Evolutionary conservation across 1,140 invertebrate genomes (phyloP).

Genomic region (Apis mellifera): DNA sequence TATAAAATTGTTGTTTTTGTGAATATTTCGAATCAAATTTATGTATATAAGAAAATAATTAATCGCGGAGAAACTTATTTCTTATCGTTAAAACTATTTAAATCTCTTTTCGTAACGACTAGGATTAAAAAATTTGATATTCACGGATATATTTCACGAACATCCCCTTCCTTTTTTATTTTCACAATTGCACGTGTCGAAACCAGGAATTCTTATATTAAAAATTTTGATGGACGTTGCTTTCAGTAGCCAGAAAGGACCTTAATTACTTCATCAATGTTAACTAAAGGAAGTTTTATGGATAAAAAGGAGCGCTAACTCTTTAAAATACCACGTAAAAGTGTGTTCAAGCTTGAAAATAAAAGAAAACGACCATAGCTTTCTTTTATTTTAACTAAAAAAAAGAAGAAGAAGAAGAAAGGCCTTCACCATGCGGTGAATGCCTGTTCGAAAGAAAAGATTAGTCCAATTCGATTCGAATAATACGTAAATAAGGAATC

Average conservation of each 20-base stretch:
- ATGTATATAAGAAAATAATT: no score
- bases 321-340: constrained; percentile 7
- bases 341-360: neutral
- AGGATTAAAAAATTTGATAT: no score
- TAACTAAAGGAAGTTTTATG: neutral
- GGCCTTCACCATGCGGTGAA: no score
- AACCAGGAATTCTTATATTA: neutral
- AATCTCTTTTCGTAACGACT: no score
- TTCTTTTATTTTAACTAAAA: neutral
- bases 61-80: no score
- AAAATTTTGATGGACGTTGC: neutral
- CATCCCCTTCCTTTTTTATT: neutral
- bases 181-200: neutral
- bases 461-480: neutral
- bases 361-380: neutral
- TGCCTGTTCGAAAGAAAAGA: neutral
- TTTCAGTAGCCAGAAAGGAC: neutral
- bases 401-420: no score
- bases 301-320: neutral
- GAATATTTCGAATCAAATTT: no score
- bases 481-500: constrained; percentile 7
- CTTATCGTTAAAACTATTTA: no score
- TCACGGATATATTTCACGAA: neutral
- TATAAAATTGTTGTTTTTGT: no score
- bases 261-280: constrained; percentile 13